Evolutionary conservation across 2,888 invertebrate species (phyloP), one percentile per base, ranked within the genome.

Genomic region (Argynnis bischoffii): DNA sequence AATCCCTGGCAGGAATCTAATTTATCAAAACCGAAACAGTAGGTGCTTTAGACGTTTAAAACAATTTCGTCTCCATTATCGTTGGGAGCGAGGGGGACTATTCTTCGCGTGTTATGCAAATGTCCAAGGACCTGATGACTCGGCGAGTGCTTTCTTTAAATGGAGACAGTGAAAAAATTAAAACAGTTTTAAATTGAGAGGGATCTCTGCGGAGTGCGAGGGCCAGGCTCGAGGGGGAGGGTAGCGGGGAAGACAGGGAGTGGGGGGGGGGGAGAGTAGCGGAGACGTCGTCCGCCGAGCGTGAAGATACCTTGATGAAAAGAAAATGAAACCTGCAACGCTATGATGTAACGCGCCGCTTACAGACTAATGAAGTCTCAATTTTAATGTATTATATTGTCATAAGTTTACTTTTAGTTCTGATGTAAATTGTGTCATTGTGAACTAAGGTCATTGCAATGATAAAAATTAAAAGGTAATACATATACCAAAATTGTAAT

Each of bases 261-360:
- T 55, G 66, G 67, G 56, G 67, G 41, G 65, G 61, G 50, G 69
- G 55, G 60, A 65, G 69, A 67, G 64, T 64, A 71, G 69, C 71
- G 72, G 76, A 74, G 75, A 80, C 81, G 83, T 78, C 79, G 80
- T 79, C 82, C 78, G 79, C 79, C 74, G 81, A 85, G 86, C 87
- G 84, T 84, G 81, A 86, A 87, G 81, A 83, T 81, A 81, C 83
- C 84, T 83, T 85, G 85, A 88, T 88, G 87, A 88, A 88, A 87
- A 87, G 87, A 88, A 87, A 87, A 88, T 87, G 86, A 87, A 83
- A 82, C 83, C 75, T 73, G 75, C 76, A 75, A 69, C 74, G 71
- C 64, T 69, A 69, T 73, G 72, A 72, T 68, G 71, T 74, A 66
- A 70, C 74, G 69, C 69, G 66, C 59, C 47, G 35, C 21, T 50